Percentiles rank a stretch among this genome's conserved stretches.
phyloP scores from a whole-genome alignment of 2,113 vertebrate genomes.

The Pelecanus crispus region DNA sequence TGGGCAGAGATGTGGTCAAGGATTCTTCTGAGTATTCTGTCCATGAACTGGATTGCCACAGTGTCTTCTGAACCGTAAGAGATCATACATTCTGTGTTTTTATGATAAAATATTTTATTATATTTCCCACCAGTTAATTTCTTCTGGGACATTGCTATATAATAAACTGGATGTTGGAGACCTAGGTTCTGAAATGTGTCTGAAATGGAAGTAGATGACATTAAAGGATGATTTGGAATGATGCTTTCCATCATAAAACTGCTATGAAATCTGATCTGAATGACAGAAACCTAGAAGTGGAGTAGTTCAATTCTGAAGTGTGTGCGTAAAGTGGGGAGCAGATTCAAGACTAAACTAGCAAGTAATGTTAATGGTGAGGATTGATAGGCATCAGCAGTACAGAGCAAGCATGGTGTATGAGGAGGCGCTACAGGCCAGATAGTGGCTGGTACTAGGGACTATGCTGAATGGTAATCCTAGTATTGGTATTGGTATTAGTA shows the following conservation, averaged over 20 bases:
- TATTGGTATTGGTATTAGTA: background rate
- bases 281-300: background rate
- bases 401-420: background rate
- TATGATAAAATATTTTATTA: background rate
- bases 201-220: background rate
- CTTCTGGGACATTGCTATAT: background rate
- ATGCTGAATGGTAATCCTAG: background rate
- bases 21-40: constrained; percentile 16
- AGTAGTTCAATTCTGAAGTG: background rate
- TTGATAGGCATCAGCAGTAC: background rate
- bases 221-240: background rate
- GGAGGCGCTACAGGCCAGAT: background rate
- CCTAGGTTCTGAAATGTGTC: background rate
- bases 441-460: background rate
- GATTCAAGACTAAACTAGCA: background rate
- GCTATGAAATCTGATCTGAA: background rate
- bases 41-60: background rate
- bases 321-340: background rate
- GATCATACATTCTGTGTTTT: background rate
- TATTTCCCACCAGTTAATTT: background rate
- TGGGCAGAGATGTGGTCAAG: background rate
- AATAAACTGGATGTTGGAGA: background rate
- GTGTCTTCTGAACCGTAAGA: constrained; percentile 51
- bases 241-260: background rate
- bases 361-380: background rate